A percentile compares a stretch with the other conserved stretches of the same genome.
Conservation (phyloP, 2,888 invertebrate species). For the Amphipoea oculea region DNA sequence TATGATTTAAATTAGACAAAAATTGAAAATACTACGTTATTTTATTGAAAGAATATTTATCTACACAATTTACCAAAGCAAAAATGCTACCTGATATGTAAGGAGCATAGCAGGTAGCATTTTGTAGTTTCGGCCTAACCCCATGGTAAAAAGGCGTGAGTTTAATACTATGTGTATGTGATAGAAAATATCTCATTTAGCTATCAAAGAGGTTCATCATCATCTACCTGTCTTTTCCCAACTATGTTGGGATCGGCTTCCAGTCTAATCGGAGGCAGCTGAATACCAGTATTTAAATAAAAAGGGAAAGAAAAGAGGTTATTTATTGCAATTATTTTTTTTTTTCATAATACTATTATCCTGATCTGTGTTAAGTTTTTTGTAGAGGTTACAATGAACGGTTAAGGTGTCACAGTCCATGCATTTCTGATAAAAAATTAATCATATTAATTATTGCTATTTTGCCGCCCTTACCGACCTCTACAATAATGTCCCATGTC, state of each 20-base stretch:
- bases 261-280: no score
- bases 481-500: no score
- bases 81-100: no score
- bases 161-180: not conserved
- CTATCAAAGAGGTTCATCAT: no score
- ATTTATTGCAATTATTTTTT: no score
- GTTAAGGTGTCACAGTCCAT: not conserved
- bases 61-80: not conserved
- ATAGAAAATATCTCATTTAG: not conserved
- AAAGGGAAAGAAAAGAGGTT: not conserved
- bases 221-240: no score
- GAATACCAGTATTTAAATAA: no score
- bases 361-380: not conserved
- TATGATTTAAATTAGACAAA: not conserved
- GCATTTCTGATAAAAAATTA: not conserved
- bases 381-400: not conserved
- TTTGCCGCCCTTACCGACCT: no score
- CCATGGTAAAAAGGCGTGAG: accelerated
- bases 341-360: not conserved
- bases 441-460: no score
- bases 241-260: no score
- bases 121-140: not conserved
- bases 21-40: not conserved
- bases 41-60: not conserved
- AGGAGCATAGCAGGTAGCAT: not conserved